Evolutionary conservation across 2,797 vertebrate genomes (phyloP).

Genomic region (Perodicticus potto): DNA sequence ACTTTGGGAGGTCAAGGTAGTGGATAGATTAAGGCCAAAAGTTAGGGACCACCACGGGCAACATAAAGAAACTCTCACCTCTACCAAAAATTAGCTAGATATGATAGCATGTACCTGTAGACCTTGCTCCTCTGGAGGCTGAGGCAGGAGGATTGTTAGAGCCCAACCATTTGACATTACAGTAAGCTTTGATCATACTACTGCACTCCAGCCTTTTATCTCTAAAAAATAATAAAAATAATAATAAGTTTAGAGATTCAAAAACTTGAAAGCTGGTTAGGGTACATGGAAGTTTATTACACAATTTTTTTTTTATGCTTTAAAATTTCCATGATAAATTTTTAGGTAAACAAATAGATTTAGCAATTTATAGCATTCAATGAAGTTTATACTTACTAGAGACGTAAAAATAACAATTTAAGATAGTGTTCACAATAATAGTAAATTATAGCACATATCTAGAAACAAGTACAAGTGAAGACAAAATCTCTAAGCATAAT

Average conservation of each 20-base stretch:
- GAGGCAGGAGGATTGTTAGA: background rate
- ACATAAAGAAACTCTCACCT: background rate
- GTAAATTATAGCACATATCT: conserved; percentile 8
- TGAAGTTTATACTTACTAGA: background rate
- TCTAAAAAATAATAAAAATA: background rate
- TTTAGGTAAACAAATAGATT: background rate
- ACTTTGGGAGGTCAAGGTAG: too few relatives aligned
- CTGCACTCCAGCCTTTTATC: background rate
- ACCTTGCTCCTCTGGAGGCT: background rate
- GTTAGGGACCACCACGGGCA: background rate
- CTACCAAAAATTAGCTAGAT: background rate
- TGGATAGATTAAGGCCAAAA: background rate
- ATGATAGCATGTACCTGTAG: background rate
- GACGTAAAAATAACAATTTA: background rate
- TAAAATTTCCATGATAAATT: conserved; percentile 33
- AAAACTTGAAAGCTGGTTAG: background rate
- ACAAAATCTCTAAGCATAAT: background rate
- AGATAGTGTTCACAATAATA: background rate
- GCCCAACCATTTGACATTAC: background rate
- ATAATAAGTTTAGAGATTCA: background rate
- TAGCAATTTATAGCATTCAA: background rate
- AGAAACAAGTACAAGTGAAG: background rate
- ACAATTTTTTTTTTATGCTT: background rate
- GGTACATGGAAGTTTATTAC: background rate
- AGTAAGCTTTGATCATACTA: background rate